A percentile compares a stretch with the other conserved stretches of the same genome.
phyloP scores from a whole-genome alignment of 2,888 invertebrate species.

The Pterostichus madidus region DNA sequence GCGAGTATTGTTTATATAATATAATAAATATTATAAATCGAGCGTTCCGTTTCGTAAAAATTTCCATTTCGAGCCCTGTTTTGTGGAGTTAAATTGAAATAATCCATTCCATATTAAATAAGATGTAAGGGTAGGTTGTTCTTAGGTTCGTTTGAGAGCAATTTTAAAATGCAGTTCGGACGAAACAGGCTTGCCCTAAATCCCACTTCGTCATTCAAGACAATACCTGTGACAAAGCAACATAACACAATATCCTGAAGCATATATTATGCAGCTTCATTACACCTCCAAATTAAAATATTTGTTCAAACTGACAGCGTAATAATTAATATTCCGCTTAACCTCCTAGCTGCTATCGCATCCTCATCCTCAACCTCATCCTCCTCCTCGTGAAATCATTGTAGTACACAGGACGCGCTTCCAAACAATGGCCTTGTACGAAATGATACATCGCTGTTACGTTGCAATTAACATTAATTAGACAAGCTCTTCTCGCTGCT shows the following conservation, averaged over 20 bases:
- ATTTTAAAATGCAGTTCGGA: too few species aligned
- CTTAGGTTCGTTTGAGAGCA: too few species aligned
- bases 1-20: too few species aligned
- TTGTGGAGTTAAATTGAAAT: too few species aligned
- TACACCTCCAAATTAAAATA: slow-evolving; percentile 46
- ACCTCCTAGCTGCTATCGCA: slow-evolving; percentile 4
- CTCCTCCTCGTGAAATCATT: slow-evolving; percentile 33
- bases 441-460: slow-evolving; percentile 58
- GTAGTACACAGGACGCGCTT: slow-evolving; percentile 41
- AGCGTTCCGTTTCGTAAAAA: too few species aligned
- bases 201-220: background rate
- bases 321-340: slow-evolving; percentile 47
- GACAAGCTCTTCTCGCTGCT: slow-evolving; percentile 26
- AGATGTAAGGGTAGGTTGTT: too few species aligned
- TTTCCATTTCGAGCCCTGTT: too few species aligned
- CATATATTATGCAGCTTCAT: slow-evolving; percentile 44
- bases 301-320: slow-evolving; percentile 41
- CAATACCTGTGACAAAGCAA: slow-evolving; percentile 11
- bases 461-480: slow-evolving; percentile 63
- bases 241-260: slow-evolving; percentile 8
- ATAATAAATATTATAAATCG: too few species aligned
- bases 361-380: background rate
- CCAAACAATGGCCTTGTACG: slow-evolving; percentile 49
- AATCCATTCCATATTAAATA: too few species aligned
- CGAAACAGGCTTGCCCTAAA: too few species aligned